Conservation (phyloP, 2,797 vertebrate species). For the Sebastes oblongus region DNA sequence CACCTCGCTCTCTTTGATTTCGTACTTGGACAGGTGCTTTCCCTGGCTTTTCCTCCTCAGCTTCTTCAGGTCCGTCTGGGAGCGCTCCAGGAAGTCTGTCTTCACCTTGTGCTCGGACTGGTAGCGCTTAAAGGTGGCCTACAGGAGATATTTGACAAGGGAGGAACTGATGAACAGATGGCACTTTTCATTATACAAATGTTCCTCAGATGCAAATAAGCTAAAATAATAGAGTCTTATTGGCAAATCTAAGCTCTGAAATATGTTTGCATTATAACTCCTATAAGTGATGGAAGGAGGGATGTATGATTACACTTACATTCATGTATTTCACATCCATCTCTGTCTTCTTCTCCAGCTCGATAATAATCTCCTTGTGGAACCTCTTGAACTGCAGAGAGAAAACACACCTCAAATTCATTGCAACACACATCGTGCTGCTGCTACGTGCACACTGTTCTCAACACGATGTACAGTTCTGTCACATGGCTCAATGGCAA, state of each 20-base stretch:
- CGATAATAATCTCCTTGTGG: constrained; percentile 91
- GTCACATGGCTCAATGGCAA: constrained; percentile 29
- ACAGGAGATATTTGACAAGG: neutral
- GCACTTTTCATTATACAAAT: neutral
- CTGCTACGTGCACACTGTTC: neutral
- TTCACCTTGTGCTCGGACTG: constrained; percentile 93
- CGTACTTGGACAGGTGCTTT: constrained; percentile 89
- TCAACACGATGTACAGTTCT: neutral
- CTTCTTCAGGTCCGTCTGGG: constrained; percentile 94
- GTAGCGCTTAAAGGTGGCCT: constrained; percentile 97
- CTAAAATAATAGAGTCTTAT: neutral
- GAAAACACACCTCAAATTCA: constrained; percentile 26
- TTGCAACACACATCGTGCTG: constrained; percentile 12
- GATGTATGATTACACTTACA: constrained; percentile 79
- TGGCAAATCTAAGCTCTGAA: neutral
- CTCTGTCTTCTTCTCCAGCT: constrained; percentile 97
- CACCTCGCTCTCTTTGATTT: constrained; percentile 93
- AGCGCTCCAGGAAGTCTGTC: constrained; percentile 92
- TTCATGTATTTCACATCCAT: constrained; percentile 98
- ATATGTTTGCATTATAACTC: neutral
- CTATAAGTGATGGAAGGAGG: neutral
- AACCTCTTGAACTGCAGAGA: constrained; percentile 91
- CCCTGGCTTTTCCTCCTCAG: constrained; percentile 95
- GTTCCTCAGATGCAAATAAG: neutral
- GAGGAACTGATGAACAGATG: neutral